A percentile compares a stretch with the other conserved stretches of the same genome.
phyloP scores from a whole-genome alignment of 2,888 invertebrate genomes.

The Achlya flavicornis region DNA sequence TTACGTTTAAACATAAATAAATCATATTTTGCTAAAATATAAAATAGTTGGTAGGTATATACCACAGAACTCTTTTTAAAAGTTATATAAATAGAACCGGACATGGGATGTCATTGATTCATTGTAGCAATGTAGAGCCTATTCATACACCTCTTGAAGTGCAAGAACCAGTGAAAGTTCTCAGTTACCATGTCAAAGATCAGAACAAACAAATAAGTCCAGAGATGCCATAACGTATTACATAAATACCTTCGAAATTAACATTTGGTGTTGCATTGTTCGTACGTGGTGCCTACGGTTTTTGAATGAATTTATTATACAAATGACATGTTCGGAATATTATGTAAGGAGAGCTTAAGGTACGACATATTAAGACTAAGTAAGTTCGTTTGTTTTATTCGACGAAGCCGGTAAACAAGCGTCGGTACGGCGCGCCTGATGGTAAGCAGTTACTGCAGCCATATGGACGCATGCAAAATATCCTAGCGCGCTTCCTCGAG shows the following conservation, averaged over 20 bases:
- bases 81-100: neutral
- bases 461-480: no score
- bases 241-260: neutral
- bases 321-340: neutral
- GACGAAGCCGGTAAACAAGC: no score
- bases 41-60: no score
- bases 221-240: constrained; percentile 1
- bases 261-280: neutral
- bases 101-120: neutral
- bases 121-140: neutral
- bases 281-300: constrained; percentile 1
- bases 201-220: constrained; percentile 21
- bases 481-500: no score
- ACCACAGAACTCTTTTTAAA: no score
- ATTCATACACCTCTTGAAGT: constrained; percentile 21
- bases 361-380: neutral
- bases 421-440: no score
- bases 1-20: no score
- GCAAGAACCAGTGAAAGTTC: constrained; percentile 18
- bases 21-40: no score
- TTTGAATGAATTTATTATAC: constrained; percentile 2
- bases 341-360: neutral
- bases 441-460: no score
- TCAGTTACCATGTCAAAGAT: constrained; percentile 27
- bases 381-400: no score